phyloP scores from a whole-genome alignment of 2,888 invertebrate species.

The Leistus spinibarbis region DNA sequence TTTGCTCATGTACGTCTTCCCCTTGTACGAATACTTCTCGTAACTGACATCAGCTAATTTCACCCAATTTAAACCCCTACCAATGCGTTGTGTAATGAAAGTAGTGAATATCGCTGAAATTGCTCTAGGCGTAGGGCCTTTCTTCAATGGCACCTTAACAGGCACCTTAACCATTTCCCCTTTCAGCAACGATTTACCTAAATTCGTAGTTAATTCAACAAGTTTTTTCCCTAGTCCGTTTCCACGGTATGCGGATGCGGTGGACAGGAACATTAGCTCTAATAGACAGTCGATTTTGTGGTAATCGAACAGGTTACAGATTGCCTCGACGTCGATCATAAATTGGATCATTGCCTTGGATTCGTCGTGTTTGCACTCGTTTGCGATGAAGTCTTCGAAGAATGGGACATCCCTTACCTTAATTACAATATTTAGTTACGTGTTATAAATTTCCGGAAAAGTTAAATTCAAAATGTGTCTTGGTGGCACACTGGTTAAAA shows the following conservation, averaged over 20 bases:
- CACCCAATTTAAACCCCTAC: conserved; percentile 61
- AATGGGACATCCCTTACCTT: conserved; percentile 57
- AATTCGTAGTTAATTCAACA: conserved; percentile 61
- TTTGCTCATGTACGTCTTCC: conserved; percentile 65
- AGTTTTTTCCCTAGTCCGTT: conserved; percentile 63
- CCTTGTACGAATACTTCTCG: conserved; percentile 62
- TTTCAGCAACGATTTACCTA: conserved; percentile 54
- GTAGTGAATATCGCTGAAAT: conserved; percentile 69
- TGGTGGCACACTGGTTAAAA: too few relatives aligned
- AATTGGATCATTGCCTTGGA: conserved; percentile 66
- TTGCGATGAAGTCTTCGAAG: conserved; percentile 64
- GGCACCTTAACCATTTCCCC: conserved; percentile 49
- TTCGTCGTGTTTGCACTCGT: conserved; percentile 62
- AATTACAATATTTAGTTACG: conserved; percentile 16
- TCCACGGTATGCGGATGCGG: conserved; percentile 60
- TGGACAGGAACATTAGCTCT: conserved; percentile 73
- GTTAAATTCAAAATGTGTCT: too few relatives aligned
- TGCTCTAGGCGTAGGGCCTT: conserved; percentile 59
- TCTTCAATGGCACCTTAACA: conserved; percentile 43
- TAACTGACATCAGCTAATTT: conserved; percentile 61
- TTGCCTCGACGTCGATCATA: conserved; percentile 68
- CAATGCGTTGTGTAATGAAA: conserved; percentile 64
- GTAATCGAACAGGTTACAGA: conserved; percentile 66
- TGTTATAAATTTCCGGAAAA: too few relatives aligned
- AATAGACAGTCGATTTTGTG: conserved; percentile 66